Evolutionary conservation across 2,797 vertebrate species (phyloP).

Genomic region (Spondyliosoma cantharus): DNA sequence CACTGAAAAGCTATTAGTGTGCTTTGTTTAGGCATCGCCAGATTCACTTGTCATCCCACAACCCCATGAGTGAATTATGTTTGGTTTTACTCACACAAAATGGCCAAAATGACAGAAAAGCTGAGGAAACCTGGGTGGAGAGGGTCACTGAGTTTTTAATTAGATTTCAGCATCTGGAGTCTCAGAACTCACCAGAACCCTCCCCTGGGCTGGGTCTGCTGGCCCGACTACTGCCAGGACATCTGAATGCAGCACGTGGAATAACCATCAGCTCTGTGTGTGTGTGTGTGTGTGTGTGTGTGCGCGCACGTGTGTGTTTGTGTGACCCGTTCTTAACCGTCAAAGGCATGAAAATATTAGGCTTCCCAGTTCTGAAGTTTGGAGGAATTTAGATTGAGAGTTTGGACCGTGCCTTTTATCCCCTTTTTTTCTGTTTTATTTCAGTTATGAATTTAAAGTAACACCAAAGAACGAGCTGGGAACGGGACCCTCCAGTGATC

Average conservation of each 20-base stretch:
- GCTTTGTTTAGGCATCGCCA: slow-evolving; percentile 9
- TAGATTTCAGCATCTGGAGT: slow-evolving; percentile 73
- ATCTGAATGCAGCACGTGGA: slow-evolving; percentile 77
- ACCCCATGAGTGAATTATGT: slow-evolving; percentile 3
- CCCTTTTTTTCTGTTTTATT: slow-evolving; percentile 51
- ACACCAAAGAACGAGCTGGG: slow-evolving; percentile 93
- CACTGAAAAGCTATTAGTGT: not conserved
- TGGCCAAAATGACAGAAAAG: slow-evolving; percentile 43
- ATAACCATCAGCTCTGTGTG: slow-evolving; percentile 71
- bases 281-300: slow-evolving; percentile 47
- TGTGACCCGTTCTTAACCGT: slow-evolving; percentile 41
- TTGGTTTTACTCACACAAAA: slow-evolving; percentile 38
- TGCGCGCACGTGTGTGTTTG: slow-evolving; percentile 35
- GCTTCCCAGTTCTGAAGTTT: slow-evolving; percentile 36
- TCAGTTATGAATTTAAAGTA: slow-evolving; percentile 95
- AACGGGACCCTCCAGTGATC: slow-evolving; percentile 89
- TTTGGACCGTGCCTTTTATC: slow-evolving; percentile 28
- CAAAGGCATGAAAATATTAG: slow-evolving; percentile 52
- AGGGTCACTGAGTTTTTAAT: slow-evolving; percentile 69
- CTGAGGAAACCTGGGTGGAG: slow-evolving; percentile 64
- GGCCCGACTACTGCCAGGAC: slow-evolving; percentile 62
- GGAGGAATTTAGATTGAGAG: slow-evolving; percentile 30
- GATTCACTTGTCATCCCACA: slow-evolving; percentile 6
- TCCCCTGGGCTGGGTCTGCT: slow-evolving; percentile 63
- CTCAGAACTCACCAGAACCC: slow-evolving; percentile 68